Evolutionary conservation across 2,797 vertebrate genomes (phyloP), one percentile per base, ranked within the genome.

Genomic region (Ctenopoma multispine): DNA sequence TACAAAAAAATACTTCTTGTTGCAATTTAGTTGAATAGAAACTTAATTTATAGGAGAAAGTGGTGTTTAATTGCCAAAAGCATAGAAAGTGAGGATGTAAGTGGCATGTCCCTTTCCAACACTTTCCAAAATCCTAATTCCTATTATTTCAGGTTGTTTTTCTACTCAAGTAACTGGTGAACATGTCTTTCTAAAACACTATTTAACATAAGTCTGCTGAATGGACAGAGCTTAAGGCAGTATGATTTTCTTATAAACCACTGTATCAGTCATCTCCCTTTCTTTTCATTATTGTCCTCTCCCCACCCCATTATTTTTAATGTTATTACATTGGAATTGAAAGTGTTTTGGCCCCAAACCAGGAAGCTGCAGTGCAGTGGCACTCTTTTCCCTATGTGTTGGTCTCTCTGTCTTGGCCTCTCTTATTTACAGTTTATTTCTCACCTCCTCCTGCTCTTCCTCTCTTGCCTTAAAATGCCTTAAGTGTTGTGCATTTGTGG

Each of bases 371-470:
- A 40, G 21, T 44, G 49, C 43, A 36, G 3, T 55, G 54, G 24
- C 60, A 3, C 62, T 43, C 20, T 5, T 0, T 24, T 48, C 11
- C 17, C 17, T 49, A 38, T 62, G 40, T 46, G 11, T 9, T 46
- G 20, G 6, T 54, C 14, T 60, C 13, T 47, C 36, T 41, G 40
- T 41, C 49, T 64, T 67, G 67, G 61, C 63, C 49, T 43, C 29
- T n/a, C 9, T 49, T 29, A 13, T 41, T 69, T 49, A 61, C 59
- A 72, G 63, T 60, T 58, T 69, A 23, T 68, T 54, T 80, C 59
- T 56, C 73, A 51, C 36, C 36, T 36, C 73, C 56, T 60, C 62
- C 53, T 47, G 1, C 24, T 31, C 18, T 15, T 23, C 44, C 50
- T 41, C 34, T 64, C 50, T 4, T 11, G n/a, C 23, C n/a, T n/a